Base-by-base conservation (phyloP, 2,113 vertebrate genomes). In the Sinocyclocheilus anshuiensis region DNA sequence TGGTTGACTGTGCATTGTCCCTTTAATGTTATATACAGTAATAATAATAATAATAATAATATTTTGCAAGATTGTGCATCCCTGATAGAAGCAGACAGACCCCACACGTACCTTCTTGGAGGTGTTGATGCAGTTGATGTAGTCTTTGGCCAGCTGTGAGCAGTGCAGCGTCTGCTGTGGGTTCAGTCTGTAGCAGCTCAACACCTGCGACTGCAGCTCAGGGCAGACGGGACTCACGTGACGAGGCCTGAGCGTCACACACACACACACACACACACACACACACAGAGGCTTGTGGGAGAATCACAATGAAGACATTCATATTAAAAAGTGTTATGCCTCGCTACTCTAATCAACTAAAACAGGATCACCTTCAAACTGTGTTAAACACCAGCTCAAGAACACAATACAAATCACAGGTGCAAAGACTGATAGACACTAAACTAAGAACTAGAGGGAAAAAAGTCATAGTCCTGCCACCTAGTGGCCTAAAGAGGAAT, bases 141-240 rank as follows among this genome's bases (percentile, higher is more conserved):
- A 99, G 1, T 97, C 94, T 89, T 95, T 96, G 88, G 95, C 98
- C 91, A 99, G 93, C 90, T 94, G 92, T 0, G 97, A 97, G 93
- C 97, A 99, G 85, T 92, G 95, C 26, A 99, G 95, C 29, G 96
- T 96, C 93, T 98, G 96, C 39, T 81, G 90, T 55, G 92, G 93
- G 88, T 96, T 97, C 89, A 95, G 93, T 39, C 88, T 92, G 94
- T 98, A 99, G 93, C 98, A 99, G 85, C 92, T 94, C 69, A 99
- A 92, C 90, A 99, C 96, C 90, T 96, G 93, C 84, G 94, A 92
- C 92, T 99, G 97, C 83, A 99, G 93, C 57, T 93, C 93, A 13
- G 91, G 79, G 89, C 98, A 99, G 85, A 98, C 77, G n/a, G 96
- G 93, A 55, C 92, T 91, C 6, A 92, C 92, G 71, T 90, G 93